These are phyloP conservation scores for Conus betulinus DNA, from an alignment of 1,140 invertebrate species.

Conservation along the genomic window DNA sequence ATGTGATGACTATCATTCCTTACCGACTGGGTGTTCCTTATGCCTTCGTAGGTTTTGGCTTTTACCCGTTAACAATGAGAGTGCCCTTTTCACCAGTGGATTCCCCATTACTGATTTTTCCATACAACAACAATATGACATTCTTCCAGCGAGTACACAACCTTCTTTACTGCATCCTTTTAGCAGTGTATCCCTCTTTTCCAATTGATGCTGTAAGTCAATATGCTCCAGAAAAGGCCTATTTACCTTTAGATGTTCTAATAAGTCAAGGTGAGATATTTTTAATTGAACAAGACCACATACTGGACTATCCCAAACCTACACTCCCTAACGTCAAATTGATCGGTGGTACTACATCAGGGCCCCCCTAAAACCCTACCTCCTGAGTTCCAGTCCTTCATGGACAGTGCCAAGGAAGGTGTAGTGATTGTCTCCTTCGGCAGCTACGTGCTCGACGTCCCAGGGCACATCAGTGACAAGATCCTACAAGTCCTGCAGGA, in stretches of 20 bases:
- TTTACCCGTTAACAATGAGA: not conserved
- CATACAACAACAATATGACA: constrained; percentile 33
- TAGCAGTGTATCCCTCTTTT: not conserved
- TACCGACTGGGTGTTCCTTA: constrained; percentile 46
- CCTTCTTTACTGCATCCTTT: not conserved
- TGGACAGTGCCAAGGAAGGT: constrained; percentile 44
- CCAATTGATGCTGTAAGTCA: not conserved
- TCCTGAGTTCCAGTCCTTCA: constrained; percentile 33
- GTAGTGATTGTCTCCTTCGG: constrained; percentile 55
- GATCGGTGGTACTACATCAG: constrained; percentile 44
- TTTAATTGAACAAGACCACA: constrained; percentile 44
- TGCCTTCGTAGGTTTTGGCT: constrained; percentile 20
- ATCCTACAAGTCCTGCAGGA: constrained; percentile 40
- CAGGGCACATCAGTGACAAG: constrained; percentile 32
- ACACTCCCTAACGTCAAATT: constrained; percentile 47
- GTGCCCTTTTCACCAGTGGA: constrained; percentile 27
- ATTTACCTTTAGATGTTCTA: constrained; percentile 24
- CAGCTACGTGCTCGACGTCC: constrained; percentile 32
- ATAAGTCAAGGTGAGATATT: constrained; percentile 33
- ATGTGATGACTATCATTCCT: constrained; percentile 28
- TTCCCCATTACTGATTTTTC: not conserved
- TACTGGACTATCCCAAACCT: constrained; percentile 50
- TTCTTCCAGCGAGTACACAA: constrained; percentile 40
- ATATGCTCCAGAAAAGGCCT: constrained; percentile 35
- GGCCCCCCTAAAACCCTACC: constrained; percentile 21